Percentiles rank a stretch among this genome's conserved stretches.
Evolutionary conservation across 2,888 invertebrate genomes (phyloP).

Genomic region (Spilosoma lubricipeda): DNA sequence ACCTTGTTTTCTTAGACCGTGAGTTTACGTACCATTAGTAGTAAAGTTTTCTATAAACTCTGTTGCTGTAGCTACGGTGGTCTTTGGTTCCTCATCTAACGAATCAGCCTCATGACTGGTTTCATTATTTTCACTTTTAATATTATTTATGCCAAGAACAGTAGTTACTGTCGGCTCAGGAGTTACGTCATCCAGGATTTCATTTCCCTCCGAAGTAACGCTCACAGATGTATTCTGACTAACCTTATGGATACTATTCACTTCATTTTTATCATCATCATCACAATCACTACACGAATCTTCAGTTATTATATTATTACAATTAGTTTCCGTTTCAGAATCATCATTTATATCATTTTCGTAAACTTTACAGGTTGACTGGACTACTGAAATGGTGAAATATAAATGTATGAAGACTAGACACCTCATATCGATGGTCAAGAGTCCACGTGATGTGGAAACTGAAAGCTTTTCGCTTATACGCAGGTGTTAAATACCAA

Average conservation of each 20-base stretch:
- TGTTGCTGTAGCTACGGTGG: background rate
- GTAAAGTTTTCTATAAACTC: conserved; percentile 17
- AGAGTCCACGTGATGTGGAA: background rate
- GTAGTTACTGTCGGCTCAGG: background rate
- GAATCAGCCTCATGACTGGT: background rate
- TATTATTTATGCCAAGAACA: background rate
- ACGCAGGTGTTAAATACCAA: conserved; percentile 39
- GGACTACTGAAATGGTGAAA: conserved; percentile 4
- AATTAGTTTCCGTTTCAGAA: conserved; percentile 1
- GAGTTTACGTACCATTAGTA: background rate
- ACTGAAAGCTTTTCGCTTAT: conserved; percentile 11
- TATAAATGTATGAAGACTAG: background rate
- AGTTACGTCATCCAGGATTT: background rate
- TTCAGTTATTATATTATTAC: background rate
- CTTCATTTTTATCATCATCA: background rate
- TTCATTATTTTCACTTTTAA: background rate
- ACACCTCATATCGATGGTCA: conserved; percentile 1
- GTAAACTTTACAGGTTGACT: background rate
- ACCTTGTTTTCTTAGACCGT: too few species aligned
- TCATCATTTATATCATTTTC: background rate
- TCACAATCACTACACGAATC: background rate
- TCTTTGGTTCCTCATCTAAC: background rate
- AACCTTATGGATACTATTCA: background rate
- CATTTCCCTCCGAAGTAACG: background rate
- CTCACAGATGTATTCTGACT: background rate